A percentile compares a stretch with the other conserved stretches of the same genome.
Evolutionary conservation across 2,888 invertebrate species (phyloP).

Genomic region (Glaucopsyche alexis): DNA sequence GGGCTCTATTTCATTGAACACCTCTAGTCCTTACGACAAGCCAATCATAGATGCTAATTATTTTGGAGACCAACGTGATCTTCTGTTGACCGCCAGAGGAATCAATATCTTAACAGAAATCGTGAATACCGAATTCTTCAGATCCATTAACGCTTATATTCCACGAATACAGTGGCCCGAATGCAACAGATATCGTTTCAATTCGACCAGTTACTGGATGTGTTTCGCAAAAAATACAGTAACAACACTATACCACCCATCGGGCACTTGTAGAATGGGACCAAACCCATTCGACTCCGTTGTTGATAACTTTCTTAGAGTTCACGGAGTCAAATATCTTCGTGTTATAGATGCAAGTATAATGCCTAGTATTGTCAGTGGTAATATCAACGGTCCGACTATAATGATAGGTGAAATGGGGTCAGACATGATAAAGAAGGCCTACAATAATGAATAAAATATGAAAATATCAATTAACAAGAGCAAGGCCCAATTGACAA

Average conservation of each 20-base stretch:
- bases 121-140: slow-evolving; percentile 49
- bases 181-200: slow-evolving; percentile 48
- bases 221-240: slow-evolving; percentile 70
- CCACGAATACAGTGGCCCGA: slow-evolving; percentile 49
- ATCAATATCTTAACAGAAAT: slow-evolving; percentile 52
- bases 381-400: slow-evolving; percentile 88
- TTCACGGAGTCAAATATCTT: slow-evolving; percentile 82
- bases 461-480: neutral
- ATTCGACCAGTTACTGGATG: slow-evolving; percentile 54
- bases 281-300: slow-evolving; percentile 50
- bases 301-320: slow-evolving; percentile 79
- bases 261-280: slow-evolving; percentile 83
- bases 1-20: slow-evolving; percentile 77
- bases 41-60: slow-evolving; percentile 83
- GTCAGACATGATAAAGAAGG: slow-evolving; percentile 84
- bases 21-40: slow-evolving; percentile 76
- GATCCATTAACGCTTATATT: slow-evolving; percentile 48
- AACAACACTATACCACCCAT: slow-evolving; percentile 82
- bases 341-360: slow-evolving; percentile 88
- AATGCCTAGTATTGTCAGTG: slow-evolving; percentile 87
- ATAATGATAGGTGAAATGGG: slow-evolving; percentile 91
- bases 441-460: slow-evolving; percentile 35
- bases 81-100: slow-evolving; percentile 52
- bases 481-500: neutral
- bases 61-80: slow-evolving; percentile 77